Evolutionary conservation across 2,113 vertebrate species (phyloP), one percentile per base, ranked within the genome.

Genomic region (Phainopepla nitens): DNA sequence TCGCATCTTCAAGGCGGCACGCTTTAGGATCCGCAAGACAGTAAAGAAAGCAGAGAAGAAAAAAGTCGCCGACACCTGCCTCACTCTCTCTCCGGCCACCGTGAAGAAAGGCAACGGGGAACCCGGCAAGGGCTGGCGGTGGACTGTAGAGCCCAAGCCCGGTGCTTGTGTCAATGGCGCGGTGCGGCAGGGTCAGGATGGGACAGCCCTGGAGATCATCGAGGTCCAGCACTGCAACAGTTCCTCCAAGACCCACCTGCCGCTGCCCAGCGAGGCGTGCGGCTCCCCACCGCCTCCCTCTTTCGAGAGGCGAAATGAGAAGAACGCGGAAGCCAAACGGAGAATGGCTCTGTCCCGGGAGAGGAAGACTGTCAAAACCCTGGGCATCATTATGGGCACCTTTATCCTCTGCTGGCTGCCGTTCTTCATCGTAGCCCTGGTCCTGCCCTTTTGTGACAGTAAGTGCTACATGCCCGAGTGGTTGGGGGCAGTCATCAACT

Each of bases 341-440:
- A 99, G 99, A 95, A 98, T 99, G 93, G 99, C 99, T 56, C 91
- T 99, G 92, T 99, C 99, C 65, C 98, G 99, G n/a, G 99, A 99
- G 81, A 98, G 99, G 78, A 99, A 99, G 96, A 99, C 99, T 4
- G 99, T 99, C 60, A 99, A 99, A 97, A 99, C 99, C 0, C 94
- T 99, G 80, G 99, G 99, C 53, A 99, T 99, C 96, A 99, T 99
- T 81, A 99, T 99, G 99, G 99, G 99, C 33, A 99, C 99, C 29
- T 99, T 99, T 97, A 99, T 99, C 94, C 98, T 99, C 89, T 99
- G 99, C 97, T 99, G 99, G 99, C 97, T 99, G 97, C 99, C 99
- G 11, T 99, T 99, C 95, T 99, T 99, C 97, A 99, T 99, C 86
- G 99, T 99, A 78, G 99, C 99, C 5, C 98, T 99, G 50, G 99